These are phyloP conservation scores for Zeuzera pyrina DNA, from an alignment of 2,888 invertebrate genomes.

Conservation along the genomic window DNA sequence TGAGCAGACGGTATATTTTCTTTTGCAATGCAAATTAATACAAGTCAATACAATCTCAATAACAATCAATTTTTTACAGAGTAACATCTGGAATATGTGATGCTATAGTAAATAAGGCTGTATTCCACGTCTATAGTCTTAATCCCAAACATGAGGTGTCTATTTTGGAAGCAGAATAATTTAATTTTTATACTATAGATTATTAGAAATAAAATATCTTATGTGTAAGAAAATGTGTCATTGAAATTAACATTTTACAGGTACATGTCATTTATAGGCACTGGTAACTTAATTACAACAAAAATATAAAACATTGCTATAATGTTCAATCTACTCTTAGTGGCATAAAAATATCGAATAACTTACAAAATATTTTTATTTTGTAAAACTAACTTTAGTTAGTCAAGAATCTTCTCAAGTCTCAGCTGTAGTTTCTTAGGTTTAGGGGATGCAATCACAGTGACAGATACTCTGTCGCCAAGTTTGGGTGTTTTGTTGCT, in stretches of 20 bases:
- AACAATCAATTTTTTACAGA: conserved; percentile 29
- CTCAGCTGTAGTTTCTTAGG: conserved; percentile 73
- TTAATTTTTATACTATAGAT: conserved; percentile 1
- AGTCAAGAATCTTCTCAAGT: conserved; percentile 54
- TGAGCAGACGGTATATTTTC: conserved; percentile 46
- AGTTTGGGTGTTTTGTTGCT: conserved; percentile 69
- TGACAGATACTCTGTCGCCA: conserved; percentile 80
- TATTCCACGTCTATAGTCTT: conserved; percentile 49
- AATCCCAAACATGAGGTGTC: conserved; percentile 36
- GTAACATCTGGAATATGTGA: conserved; percentile 64
- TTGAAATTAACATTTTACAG: background rate
- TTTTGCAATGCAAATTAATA: too few relatives aligned
- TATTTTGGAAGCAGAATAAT: conserved; percentile 46
- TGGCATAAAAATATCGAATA: background rate
- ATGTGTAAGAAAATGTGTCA: background rate
- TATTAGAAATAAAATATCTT: conserved; percentile 3
- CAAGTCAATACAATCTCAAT: too few relatives aligned
- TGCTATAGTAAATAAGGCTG: conserved; percentile 61
- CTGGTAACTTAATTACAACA: background rate
- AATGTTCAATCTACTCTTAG: background rate
- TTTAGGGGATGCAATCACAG: conserved; percentile 73
- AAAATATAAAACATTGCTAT: background rate
- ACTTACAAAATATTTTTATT: too few relatives aligned
- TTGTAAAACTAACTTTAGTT: conserved; percentile 14
- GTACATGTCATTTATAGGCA: background rate